Evolutionary conservation across 2,797 vertebrate species (phyloP).

Genomic region (Phalloptychus januarius): DNA sequence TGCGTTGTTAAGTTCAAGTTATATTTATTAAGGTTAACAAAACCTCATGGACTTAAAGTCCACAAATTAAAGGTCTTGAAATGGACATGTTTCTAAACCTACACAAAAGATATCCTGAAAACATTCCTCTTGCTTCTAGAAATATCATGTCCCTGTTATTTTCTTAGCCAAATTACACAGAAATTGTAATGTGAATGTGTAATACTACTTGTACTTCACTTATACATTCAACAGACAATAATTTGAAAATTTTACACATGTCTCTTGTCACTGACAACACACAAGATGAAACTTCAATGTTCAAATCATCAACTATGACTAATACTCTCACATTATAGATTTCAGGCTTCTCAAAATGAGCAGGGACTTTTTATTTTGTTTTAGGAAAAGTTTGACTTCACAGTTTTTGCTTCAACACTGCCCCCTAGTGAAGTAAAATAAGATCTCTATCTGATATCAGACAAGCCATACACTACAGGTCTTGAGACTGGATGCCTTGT

Average conservation of each 20-base stretch:
- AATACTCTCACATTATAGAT: constrained; percentile 26
- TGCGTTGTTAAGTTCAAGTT: not conserved
- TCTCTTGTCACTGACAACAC: constrained; percentile 30
- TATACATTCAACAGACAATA: not conserved
- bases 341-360: constrained; percentile 36
- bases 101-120: not conserved
- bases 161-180: not conserved
- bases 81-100: not conserved
- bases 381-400: constrained; percentile 2
- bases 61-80: not conserved
- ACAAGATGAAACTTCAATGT: constrained; percentile 37
- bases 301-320: constrained; percentile 38
- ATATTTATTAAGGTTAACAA: not conserved
- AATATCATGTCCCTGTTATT: not conserved
- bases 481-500: not conserved
- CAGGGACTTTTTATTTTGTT: constrained; percentile 25
- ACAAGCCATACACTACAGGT: constrained; percentile 2
- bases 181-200: not conserved
- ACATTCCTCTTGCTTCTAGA: not conserved
- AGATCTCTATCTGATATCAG: constrained; percentile 13
- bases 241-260: not conserved
- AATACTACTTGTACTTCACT: not conserved
- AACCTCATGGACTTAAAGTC: not conserved
- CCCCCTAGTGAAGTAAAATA: constrained; percentile 70
- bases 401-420: constrained; percentile 77